These are phyloP conservation scores for Tachysurus fulvidraco DNA, from an alignment of 2,113 vertebrate genomes.

Conservation along the genomic window DNA sequence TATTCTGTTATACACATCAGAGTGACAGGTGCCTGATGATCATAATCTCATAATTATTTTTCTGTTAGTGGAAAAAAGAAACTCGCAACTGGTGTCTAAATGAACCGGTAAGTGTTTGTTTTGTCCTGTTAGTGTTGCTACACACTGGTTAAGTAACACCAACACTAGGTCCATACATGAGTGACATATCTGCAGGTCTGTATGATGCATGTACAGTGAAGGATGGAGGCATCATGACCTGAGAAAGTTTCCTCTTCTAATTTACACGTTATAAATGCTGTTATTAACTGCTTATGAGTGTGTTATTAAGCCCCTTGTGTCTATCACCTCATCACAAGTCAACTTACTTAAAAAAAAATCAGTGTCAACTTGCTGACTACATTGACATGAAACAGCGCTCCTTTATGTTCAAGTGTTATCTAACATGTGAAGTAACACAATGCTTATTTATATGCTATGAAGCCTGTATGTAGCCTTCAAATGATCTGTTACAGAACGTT, in stretches of 20 bases:
- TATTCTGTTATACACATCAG: neutral
- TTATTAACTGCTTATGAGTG: neutral
- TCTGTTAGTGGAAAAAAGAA: neutral
- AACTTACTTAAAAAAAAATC: too few relatives aligned
- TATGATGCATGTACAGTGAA: neutral
- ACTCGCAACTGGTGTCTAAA: neutral
- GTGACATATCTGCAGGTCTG: neutral
- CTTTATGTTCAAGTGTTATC: too few relatives aligned
- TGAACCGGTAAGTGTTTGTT: neutral
- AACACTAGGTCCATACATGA: neutral
- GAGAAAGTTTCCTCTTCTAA: too few relatives aligned
- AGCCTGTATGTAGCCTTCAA: too few relatives aligned
- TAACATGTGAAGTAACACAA: too few relatives aligned
- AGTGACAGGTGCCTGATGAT: neutral
- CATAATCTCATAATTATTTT: neutral
- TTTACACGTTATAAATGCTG: neutral
- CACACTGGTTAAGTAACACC: too few relatives aligned
- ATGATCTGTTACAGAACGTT: neutral
- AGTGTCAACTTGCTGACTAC: too few relatives aligned
- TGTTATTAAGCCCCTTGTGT: neutral
- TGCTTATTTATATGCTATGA: too few relatives aligned
- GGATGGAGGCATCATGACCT: too few relatives aligned
- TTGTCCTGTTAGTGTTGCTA: neutral
- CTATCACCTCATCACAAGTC: too few relatives aligned
- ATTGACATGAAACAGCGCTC: too few relatives aligned